phyloP scores from a whole-genome alignment of 1,140 invertebrate genomes.

The Hyphantria cunea region DNA sequence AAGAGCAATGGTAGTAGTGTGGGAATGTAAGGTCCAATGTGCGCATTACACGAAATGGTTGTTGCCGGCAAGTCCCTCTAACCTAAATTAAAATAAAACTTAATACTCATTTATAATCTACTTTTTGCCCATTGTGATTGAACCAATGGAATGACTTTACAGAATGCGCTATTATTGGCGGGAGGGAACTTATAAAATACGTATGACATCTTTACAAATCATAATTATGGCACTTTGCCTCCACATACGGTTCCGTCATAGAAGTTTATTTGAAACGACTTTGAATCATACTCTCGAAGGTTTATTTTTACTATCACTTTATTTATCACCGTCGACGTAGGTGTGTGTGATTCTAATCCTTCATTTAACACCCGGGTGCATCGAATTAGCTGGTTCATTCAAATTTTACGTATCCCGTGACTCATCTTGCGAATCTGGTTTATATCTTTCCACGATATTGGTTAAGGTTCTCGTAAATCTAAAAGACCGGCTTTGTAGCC shows the following conservation, averaged over 20 bases:
- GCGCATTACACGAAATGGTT: no score
- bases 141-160: no score
- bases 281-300: neutral
- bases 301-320: slow-evolving; percentile 17
- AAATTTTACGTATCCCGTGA: slow-evolving; percentile 47
- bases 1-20: no score
- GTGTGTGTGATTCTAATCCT: neutral
- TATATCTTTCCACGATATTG: slow-evolving; percentile 36
- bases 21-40: no score
- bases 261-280: slow-evolving; percentile 21
- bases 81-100: no score
- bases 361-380: slow-evolving; percentile 30
- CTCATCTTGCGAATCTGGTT: slow-evolving; percentile 36
- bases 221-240: slow-evolving; percentile 1
- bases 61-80: no score
- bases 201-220: neutral
- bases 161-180: no score
- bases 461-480: slow-evolving; percentile 34
- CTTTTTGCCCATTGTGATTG: no score
- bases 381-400: slow-evolving; percentile 61
- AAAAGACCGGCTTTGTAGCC: slow-evolving; percentile 18
- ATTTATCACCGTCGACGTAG: slow-evolving; percentile 19
- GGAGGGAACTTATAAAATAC: no score
- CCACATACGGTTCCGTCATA: slow-evolving; percentile 23
- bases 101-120: no score